These are phyloP conservation scores for Ptiloglossa arizonensis DNA, from an alignment of 1,140 invertebrate species.

Conservation along the genomic window DNA sequence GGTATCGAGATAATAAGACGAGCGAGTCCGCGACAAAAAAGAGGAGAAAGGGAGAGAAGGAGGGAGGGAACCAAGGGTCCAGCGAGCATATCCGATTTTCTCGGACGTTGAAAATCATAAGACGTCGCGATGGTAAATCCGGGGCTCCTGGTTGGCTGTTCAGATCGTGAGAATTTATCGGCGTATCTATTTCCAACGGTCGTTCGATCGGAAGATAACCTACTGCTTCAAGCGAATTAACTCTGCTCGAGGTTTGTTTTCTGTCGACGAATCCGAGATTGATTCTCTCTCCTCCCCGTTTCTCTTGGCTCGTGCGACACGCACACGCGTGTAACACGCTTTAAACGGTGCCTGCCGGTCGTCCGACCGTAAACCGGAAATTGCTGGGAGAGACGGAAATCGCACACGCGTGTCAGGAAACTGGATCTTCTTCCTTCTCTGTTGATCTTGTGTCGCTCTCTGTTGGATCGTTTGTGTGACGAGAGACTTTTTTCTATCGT, in stretches of 20 bases:
- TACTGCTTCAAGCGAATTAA: constrained; percentile 23
- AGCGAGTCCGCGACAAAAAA: constrained; percentile 10
- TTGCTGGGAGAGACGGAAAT: constrained; percentile 38
- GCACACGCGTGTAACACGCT: background rate
- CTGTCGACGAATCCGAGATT: background rate
- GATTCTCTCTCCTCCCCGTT: constrained; percentile 5
- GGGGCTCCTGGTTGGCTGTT: background rate
- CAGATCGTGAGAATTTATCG: constrained; percentile 32
- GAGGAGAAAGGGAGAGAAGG: background rate
- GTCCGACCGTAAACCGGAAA: constrained; percentile 49
- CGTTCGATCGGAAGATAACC: constrained; percentile 49
- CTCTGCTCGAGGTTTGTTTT: constrained; percentile 36
- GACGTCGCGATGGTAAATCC: constrained; percentile 12
- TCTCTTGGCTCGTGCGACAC: background rate
- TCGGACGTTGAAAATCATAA: constrained; percentile 6
- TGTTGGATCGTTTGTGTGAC: background rate
- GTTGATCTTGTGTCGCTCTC: background rate
- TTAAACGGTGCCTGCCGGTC: background rate
- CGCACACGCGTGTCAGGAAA: constrained; percentile 15
- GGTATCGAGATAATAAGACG: constrained; percentile 30
- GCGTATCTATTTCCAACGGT: constrained; percentile 9
- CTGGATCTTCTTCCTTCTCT: constrained; percentile 24
- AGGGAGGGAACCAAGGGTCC: constrained; percentile 21
- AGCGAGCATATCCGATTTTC: constrained; percentile 13
- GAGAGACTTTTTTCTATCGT: background rate